These are phyloP conservation scores for Hirtodrosophila trivittata DNA, from an alignment of 2,888 invertebrate genomes.

Conservation along the genomic window DNA sequence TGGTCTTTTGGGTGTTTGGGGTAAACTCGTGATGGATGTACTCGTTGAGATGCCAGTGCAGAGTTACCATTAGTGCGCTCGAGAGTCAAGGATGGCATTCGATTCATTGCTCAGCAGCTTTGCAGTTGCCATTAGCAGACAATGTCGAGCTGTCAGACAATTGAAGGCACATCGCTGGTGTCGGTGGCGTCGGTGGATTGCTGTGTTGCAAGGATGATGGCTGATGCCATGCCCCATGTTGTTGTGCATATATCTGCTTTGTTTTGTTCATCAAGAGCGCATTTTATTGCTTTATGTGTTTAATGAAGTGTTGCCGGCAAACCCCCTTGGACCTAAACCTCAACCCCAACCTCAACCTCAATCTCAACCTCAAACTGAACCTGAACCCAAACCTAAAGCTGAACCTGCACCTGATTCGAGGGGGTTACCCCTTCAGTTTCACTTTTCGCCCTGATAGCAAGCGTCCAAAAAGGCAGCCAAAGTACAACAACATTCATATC, in stretches of 20 bases:
- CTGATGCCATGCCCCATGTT: too few relatives aligned
- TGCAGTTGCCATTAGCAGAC: slow-evolving; percentile 68
- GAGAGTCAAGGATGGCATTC: too few relatives aligned
- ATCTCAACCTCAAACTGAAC: too few relatives aligned
- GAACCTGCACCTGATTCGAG: slow-evolving; percentile 1
- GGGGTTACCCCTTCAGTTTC: slow-evolving; percentile 73
- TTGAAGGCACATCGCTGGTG: slow-evolving; percentile 38
- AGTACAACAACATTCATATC: too few relatives aligned
- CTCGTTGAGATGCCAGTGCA: neutral
- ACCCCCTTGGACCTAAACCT: neutral
- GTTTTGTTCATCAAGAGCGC: slow-evolving; percentile 64
- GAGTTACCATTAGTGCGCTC: too few relatives aligned
- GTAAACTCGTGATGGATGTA: slow-evolving; percentile 19
- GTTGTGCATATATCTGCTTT: slow-evolving; percentile 31
- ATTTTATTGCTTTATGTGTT: slow-evolving; percentile 78
- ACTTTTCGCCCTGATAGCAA: slow-evolving; percentile 48
- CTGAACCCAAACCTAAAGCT: neutral
- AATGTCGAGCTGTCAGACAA: slow-evolving; percentile 70
- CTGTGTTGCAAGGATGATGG: neutral
- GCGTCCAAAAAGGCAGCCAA: slow-evolving; percentile 24
- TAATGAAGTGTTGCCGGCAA: slow-evolving; percentile 74
- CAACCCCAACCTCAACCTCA: too few relatives aligned
- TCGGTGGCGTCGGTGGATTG: slow-evolving; percentile 12
- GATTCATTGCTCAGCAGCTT: slow-evolving; percentile 4
- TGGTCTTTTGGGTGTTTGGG: slow-evolving; percentile 10